Evolutionary conservation across 2,888 invertebrate species (phyloP).

Genomic region (Zele albiditarsus): DNA sequence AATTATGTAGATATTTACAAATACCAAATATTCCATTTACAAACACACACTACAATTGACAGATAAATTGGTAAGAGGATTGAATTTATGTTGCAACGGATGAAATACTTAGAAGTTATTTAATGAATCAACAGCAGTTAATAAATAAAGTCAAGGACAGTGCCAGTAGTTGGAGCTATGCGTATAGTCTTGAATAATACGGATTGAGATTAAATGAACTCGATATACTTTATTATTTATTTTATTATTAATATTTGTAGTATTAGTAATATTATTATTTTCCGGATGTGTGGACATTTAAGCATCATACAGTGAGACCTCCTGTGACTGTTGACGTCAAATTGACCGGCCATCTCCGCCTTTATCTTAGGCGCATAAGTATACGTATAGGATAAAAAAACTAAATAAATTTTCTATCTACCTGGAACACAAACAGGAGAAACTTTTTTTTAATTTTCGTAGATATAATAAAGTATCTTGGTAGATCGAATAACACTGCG

Average conservation of each 20-base stretch:
- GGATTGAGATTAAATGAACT: too few relatives aligned
- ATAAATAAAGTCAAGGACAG: background rate
- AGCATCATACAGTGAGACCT: constrained; percentile 20
- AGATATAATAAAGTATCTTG: constrained; percentile 30
- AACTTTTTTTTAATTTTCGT: background rate
- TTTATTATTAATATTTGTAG: too few relatives aligned
- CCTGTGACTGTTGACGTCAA: constrained; percentile 8
- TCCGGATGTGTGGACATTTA: too few relatives aligned
- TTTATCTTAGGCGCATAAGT: background rate
- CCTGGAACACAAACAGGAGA: constrained; percentile 19
- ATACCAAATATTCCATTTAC: background rate
- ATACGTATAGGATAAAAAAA: background rate
- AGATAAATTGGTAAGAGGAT: background rate
- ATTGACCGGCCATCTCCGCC: background rate
- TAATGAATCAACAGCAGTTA: background rate
- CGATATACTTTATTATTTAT: too few relatives aligned
- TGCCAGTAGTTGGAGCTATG: too few relatives aligned
- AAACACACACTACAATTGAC: background rate
- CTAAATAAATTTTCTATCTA: background rate
- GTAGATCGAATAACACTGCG: constrained; percentile 43
- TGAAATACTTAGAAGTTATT: background rate
- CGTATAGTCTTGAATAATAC: too few relatives aligned
- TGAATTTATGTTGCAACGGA: background rate
- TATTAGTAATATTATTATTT: too few relatives aligned
- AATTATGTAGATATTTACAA: constrained; percentile 2